Evolutionary conservation across 2,888 invertebrate species (phyloP).

Genomic region (Pheosia gnoma): DNA sequence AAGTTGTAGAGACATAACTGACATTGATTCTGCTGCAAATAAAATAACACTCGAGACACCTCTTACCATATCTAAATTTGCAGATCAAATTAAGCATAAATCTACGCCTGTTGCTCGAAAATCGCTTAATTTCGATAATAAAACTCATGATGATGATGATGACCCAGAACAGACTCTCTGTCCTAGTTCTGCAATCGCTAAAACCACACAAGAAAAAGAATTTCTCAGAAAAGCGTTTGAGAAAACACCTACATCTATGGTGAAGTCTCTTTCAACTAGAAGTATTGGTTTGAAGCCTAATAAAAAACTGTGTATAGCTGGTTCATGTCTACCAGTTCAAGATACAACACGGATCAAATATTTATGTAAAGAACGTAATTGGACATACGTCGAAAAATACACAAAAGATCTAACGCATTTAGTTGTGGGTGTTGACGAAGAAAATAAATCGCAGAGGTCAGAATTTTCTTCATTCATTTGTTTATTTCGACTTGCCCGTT

Average conservation of each 20-base stretch:
- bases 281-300: constrained; percentile 26
- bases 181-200: constrained; percentile 50
- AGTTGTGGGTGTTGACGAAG: constrained; percentile 72
- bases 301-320: constrained; percentile 57
- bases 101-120: constrained; percentile 75
- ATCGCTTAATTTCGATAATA: constrained; percentile 63
- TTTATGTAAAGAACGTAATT: constrained; percentile 54
- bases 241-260: constrained; percentile 45
- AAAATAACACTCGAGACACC: constrained; percentile 62
- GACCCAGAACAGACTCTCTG: constrained; percentile 64
- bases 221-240: constrained; percentile 72
- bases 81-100: constrained; percentile 64
- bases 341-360: constrained; percentile 56
- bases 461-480: constrained; percentile 10
- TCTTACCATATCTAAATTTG: constrained; percentile 66
- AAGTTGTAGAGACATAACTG: constrained; percentile 47
- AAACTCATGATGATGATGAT: constrained; percentile 42
- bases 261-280: constrained; percentile 30
- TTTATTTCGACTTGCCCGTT: background rate
- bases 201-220: constrained; percentile 72
- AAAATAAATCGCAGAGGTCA: constrained; percentile 71
- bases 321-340: constrained; percentile 57
- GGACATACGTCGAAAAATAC: constrained; percentile 66
- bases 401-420: constrained; percentile 66
- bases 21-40: constrained; percentile 39